Evolutionary conservation across 1,140 invertebrate species (phyloP), one percentile per base, ranked within the genome.

Genomic region (Sarcophaga peregrina): DNA sequence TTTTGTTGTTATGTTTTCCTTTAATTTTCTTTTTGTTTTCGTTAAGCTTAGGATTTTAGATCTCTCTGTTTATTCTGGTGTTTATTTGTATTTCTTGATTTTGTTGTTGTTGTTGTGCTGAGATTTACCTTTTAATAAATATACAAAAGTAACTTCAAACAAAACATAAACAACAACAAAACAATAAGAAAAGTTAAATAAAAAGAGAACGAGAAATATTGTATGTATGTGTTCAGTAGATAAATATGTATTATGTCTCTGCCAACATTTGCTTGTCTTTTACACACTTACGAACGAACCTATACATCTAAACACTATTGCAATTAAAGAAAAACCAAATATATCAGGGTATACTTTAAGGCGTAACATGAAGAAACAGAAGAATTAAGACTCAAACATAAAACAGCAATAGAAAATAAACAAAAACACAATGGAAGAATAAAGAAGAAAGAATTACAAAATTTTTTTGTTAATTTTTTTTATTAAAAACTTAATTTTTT

Each of bases 121-220:
- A n/a, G 15, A 20, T 68, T 17, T 68, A n/a, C 54, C n/a, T 68
- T 37, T 68, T 20, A 68, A 68, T 68, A 68, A 68, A 68, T 58
- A 58, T 58, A 58, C 54, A 58, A 58, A 58, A 58, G 54, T 58
- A 58, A 58, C 54, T 58, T 15, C 25, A 58, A 58, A 58, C 54
- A 58, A 37, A 37, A 7, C 54, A 58, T 15, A 58, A 58, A 58
- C 52, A 58, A 58, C 52, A 58, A 58, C 8, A 58, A 58, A 15
- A 58, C 15, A 0, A 25, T 37, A 37, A 37, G 25, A 37, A 37
- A 37, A 37, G 25, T 37, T 37, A 20, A 9, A 6, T 8, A 68
- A 68, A 68, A 68, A 37, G 25, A 37, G 25, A 37, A 37, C 1
- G 25, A 37, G 25, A 37, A 37, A 37, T 37, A 37, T 37, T 37